phyloP scores from a whole-genome alignment of 2,888 invertebrate genomes.

The Stenurella melanura region DNA sequence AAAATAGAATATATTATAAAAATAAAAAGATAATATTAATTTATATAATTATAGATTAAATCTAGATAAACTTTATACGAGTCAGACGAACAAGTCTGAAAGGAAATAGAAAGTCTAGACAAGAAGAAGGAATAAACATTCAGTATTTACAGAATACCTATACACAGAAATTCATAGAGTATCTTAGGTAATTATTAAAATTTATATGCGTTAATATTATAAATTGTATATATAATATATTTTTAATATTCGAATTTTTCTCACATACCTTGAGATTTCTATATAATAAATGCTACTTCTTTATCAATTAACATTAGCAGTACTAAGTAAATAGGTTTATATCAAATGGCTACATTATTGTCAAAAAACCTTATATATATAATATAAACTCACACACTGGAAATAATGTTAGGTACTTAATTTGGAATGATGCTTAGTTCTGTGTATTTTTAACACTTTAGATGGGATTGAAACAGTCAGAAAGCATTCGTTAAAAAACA shows the following conservation, averaged over 20 bases:
- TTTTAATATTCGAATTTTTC: constrained; percentile 64
- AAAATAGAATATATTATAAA: constrained; percentile 55
- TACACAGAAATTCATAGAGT: constrained; percentile 70
- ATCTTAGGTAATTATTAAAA: constrained; percentile 69
- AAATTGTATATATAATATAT: constrained; percentile 69
- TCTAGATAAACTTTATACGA: constrained; percentile 48
- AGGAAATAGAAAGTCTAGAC: constrained; percentile 53
- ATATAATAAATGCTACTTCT: constrained; percentile 72
- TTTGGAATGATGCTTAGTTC: constrained; percentile 71
- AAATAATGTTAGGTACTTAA: constrained; percentile 73
- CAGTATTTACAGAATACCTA: constrained; percentile 69
- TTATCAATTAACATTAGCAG: constrained; percentile 70
- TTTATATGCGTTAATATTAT: constrained; percentile 70
- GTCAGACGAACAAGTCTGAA: constrained; percentile 47
- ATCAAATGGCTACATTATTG: constrained; percentile 74
- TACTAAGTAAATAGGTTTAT: constrained; percentile 71
- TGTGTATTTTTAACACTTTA: constrained; percentile 31
- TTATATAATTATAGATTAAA: constrained; percentile 48
- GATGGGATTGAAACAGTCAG: too few relatives aligned
- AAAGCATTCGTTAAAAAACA: too few relatives aligned
- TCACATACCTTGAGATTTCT: constrained; percentile 70
- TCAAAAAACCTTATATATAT: constrained; percentile 72
- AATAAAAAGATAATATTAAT: constrained; percentile 56
- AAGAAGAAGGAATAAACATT: constrained; percentile 62
- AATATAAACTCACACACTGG: constrained; percentile 68